Conservation (phyloP, 2,113 vertebrate species). For the Chamaea fasciata region DNA sequence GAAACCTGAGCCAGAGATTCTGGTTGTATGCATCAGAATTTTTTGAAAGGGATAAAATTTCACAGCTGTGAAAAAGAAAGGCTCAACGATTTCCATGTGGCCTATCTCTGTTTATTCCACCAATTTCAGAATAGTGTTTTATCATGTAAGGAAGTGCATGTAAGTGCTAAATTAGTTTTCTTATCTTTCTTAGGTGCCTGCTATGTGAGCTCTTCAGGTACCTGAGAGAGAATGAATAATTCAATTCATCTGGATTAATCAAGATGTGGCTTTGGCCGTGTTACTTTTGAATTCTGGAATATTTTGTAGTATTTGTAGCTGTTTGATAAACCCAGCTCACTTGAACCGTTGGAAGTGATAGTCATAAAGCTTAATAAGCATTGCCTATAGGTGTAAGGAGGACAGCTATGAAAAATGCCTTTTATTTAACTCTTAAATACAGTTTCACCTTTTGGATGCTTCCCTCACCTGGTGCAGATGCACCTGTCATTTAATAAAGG, state of each 20-base stretch:
- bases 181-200: not conserved
- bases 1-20: not conserved
- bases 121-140: not conserved
- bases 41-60: not conserved
- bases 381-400: not conserved
- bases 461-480: not conserved
- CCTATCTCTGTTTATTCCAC: not conserved
- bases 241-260: not conserved
- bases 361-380: not conserved
- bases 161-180: not conserved
- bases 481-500: not conserved
- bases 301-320: not conserved
- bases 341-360: not conserved
- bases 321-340: not conserved
- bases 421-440: not conserved
- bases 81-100: not conserved
- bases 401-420: not conserved
- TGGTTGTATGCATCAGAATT: not conserved
- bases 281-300: not conserved
- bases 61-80: not conserved
- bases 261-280: not conserved
- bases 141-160: not conserved
- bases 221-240: not conserved
- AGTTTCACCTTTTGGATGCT: accelerated
- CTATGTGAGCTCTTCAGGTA: not conserved